Evolutionary conservation across 1,140 invertebrate species (phyloP).

Genomic region (Zaprionus inermis): DNA sequence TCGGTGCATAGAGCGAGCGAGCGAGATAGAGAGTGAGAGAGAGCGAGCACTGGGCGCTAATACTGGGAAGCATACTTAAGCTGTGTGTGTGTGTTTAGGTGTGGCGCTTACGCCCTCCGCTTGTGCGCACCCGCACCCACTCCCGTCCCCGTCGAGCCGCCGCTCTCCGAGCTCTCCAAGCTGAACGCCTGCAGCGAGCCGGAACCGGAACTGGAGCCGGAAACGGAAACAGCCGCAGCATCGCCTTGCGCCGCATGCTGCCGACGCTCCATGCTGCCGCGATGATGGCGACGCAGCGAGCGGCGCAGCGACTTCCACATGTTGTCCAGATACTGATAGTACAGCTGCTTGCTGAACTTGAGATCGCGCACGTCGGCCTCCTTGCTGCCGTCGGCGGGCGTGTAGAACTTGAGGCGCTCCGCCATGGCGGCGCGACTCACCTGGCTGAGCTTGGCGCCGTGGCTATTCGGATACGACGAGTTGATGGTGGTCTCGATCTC

Average conservation of each 20-base stretch:
- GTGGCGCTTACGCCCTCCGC: not conserved
- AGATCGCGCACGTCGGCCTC: constrained; percentile 57
- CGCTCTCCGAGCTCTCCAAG: constrained; percentile 33
- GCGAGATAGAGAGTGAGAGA: no score
- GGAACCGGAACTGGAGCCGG: constrained; percentile 12
- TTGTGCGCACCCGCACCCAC: not conserved
- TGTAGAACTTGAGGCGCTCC: constrained; percentile 59
- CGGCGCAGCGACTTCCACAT: constrained; percentile 52
- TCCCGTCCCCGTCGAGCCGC: not conserved
- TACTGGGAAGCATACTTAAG: constrained; percentile 20
- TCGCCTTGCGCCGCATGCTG: not conserved
- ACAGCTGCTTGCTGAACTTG: constrained; percentile 65
- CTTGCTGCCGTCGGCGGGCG: constrained; percentile 56
- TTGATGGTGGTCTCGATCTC: constrained; percentile 75
- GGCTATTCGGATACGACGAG: constrained; percentile 59
- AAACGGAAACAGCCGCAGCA: not conserved
- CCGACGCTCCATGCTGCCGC: constrained; percentile 3
- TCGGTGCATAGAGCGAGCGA: constrained; percentile 18
- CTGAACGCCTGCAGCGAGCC: constrained; percentile 27
- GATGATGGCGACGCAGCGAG: constrained; percentile 32
- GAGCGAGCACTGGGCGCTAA: constrained; percentile 27
- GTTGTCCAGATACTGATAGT: constrained; percentile 60
- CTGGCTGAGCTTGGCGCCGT: constrained; percentile 57
- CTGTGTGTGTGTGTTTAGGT: not conserved
- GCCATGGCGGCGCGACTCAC: constrained; percentile 59